These are phyloP conservation scores for Urocyon cinereoargenteus DNA, from an alignment of 2,797 vertebrate species.

Conservation along the genomic window DNA sequence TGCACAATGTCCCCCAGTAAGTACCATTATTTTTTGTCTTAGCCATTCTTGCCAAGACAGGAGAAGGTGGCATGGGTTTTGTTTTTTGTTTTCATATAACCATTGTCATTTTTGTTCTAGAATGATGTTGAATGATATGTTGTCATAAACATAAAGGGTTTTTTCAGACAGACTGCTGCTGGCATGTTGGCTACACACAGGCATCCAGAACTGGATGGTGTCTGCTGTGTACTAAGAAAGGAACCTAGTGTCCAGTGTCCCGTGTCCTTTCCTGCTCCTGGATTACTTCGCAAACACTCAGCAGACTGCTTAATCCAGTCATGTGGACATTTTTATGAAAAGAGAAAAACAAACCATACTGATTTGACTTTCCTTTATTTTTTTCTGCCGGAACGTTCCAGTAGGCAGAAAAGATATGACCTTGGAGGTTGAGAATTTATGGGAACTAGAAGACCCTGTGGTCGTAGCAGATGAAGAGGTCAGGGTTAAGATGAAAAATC, in stretches of 20 bases:
- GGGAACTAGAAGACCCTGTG: neutral
- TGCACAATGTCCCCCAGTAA: slow-evolving; percentile 97
- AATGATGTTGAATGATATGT: neutral
- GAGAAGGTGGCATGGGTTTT: neutral
- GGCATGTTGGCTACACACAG: neutral
- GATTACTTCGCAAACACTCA: neutral
- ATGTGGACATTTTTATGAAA: slow-evolving; percentile 12
- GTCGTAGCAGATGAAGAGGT: slow-evolving; percentile 37
- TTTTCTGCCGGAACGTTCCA: slow-evolving; percentile 45
- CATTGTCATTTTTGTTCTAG: neutral
- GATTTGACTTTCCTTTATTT: slow-evolving; percentile 46
- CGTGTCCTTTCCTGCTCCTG: neutral
- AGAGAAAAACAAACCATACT: neutral
- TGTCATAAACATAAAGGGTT: slow-evolving; percentile 6
- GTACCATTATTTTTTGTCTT: slow-evolving; percentile 82
- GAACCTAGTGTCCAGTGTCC: neutral
- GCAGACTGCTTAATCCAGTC: neutral
- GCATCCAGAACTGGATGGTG: neutral
- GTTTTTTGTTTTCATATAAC: neutral
- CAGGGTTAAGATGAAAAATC: neutral
- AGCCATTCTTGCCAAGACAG: neutral
- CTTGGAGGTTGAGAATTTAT: slow-evolving; percentile 16
- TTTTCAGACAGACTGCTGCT: neutral
- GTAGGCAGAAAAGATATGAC: neutral
- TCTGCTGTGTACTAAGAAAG: neutral